A percentile compares a stretch with the other conserved stretches of the same genome.
Conservation (phyloP, 1,140 invertebrate genomes). For the Protaetia brevitarsis region DNA sequence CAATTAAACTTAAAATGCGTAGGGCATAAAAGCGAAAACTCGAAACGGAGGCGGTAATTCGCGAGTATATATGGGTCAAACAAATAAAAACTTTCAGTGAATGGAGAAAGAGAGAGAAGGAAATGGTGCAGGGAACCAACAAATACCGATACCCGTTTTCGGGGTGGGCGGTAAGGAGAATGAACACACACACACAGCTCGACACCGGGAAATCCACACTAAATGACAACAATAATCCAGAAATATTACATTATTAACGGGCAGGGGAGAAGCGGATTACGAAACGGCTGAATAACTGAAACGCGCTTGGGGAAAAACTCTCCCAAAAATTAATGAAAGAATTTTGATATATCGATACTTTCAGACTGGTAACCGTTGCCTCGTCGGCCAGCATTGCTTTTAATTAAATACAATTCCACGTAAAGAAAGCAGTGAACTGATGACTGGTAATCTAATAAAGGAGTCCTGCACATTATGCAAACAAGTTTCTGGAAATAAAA, state of each 20-base stretch:
- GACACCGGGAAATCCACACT: slow-evolving; percentile 13
- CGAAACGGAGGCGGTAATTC: neutral
- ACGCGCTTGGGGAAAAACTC: neutral
- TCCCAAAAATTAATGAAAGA: slow-evolving; percentile 5
- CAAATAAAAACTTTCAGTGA: neutral
- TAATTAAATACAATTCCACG: slow-evolving; percentile 7
- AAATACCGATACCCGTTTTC: neutral
- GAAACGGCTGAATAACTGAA: neutral
- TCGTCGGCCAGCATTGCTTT: neutral
- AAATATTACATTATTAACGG: slow-evolving; percentile 18
- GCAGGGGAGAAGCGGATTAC: neutral
- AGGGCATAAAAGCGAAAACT: neutral
- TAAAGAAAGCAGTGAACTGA: neutral
- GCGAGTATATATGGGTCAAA: neutral
- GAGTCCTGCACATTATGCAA: slow-evolving; percentile 9
- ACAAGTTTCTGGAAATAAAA: neutral
- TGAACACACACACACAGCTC: neutral
- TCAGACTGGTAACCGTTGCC: neutral
- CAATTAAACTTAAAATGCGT: neutral
- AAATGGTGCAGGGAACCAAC: too few species aligned
- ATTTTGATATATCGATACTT: slow-evolving; percentile 16
- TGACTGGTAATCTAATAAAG: slow-evolving; percentile 3
- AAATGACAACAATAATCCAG: slow-evolving; percentile 16
- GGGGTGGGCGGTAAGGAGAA: neutral
- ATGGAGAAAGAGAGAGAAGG: neutral